phyloP scores from a whole-genome alignment of 1,140 invertebrate species.

The Polypedilum vanderplanki region DNA sequence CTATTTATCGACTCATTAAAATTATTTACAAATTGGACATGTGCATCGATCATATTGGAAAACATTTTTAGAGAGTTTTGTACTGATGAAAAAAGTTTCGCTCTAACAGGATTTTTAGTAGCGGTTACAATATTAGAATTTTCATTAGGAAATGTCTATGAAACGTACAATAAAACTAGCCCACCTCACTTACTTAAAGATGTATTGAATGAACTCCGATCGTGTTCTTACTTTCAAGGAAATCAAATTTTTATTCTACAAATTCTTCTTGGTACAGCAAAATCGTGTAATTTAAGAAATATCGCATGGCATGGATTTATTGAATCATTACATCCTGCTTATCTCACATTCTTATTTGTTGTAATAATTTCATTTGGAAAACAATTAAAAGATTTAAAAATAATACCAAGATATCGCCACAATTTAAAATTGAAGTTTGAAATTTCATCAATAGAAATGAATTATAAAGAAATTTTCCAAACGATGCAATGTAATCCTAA shows the following conservation, averaged over 20 bases:
- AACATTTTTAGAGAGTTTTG: not conserved
- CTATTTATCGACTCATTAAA: not conserved
- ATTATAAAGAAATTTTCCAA: not conserved
- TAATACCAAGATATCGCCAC: not conserved
- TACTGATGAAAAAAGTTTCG: not conserved
- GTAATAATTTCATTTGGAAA: not conserved
- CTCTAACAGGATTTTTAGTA: constrained; percentile 7
- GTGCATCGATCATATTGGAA: not conserved
- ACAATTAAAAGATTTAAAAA: not conserved
- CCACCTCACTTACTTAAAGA: constrained; percentile 34
- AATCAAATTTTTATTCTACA: constrained; percentile 32
- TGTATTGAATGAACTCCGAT: constrained; percentile 31
- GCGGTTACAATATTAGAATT: constrained; percentile 32
- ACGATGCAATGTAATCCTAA: not conserved
- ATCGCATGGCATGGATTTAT: constrained; percentile 35
- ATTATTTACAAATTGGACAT: not conserved
- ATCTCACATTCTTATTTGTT: constrained; percentile 29
- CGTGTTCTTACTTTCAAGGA: not conserved
- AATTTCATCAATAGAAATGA: not conserved
- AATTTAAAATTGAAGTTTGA: not conserved
- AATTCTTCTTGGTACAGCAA: constrained; percentile 33
- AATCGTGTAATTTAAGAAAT: constrained; percentile 34
- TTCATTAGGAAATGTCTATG: constrained; percentile 33
- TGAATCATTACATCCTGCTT: constrained; percentile 31
- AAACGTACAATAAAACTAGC: constrained; percentile 27